phyloP scores from a whole-genome alignment of 2,113 vertebrate genomes.

The Capra hircus region DNA sequence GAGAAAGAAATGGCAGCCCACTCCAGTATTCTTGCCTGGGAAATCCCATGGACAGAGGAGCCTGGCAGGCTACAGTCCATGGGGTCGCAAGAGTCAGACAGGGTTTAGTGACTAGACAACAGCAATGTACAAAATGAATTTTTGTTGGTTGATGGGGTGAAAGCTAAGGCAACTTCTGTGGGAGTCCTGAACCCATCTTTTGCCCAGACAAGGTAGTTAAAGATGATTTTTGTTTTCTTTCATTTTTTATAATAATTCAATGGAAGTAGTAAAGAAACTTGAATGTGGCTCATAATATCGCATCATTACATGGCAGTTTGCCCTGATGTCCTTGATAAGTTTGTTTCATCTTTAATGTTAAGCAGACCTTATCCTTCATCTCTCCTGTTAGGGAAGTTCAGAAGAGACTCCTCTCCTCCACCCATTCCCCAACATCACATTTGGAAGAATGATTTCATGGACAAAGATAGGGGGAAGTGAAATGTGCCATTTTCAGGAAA shows the following conservation, averaged over 20 bases:
- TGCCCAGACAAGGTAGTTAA: neutral
- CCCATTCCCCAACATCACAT: neutral
- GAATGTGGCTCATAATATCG: neutral
- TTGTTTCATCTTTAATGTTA: neutral
- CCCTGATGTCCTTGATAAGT: neutral
- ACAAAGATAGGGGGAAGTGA: neutral
- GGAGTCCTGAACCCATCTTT: neutral
- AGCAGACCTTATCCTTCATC: neutral
- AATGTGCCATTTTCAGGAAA: neutral
- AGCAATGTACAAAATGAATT: neutral
- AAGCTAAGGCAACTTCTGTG: neutral
- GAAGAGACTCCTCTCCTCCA: neutral
- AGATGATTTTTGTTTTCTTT: neutral
- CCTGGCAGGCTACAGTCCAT: neutral
- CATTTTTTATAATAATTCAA: neutral
- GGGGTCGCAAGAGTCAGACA: neutral
- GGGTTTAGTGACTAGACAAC: neutral
- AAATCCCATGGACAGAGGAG: neutral
- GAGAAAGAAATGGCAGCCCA: neutral
- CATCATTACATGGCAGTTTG: neutral
- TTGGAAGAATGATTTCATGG: neutral
- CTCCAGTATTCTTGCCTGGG: neutral
- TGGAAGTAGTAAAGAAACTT: neutral
- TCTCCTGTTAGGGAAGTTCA: neutral
- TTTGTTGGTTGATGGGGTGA: neutral